These are phyloP conservation scores for Fistularia commersonii DNA, from an alignment of 2,797 vertebrate species.

Conservation along the genomic window DNA sequence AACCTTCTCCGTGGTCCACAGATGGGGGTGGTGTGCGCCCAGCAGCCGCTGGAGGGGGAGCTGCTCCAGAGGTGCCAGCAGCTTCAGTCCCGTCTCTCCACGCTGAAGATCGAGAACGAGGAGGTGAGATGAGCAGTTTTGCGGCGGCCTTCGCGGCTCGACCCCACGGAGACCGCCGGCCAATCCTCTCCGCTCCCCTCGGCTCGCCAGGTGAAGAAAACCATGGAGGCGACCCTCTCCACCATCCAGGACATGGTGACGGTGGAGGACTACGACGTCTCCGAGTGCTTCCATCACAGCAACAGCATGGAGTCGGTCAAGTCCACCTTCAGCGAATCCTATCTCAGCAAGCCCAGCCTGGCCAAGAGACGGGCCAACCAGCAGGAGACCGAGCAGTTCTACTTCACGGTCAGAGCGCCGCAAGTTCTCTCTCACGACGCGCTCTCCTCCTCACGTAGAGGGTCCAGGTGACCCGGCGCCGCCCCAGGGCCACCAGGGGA, in stretches of 20 bases:
- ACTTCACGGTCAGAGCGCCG: conserved; percentile 97
- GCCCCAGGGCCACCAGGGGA: too few species aligned
- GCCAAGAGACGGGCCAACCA: conserved; percentile 96
- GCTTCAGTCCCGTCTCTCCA: conserved; percentile 89
- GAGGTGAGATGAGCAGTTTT: conserved; percentile 75
- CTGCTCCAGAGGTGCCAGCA: conserved; percentile 92
- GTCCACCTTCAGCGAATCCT: conserved; percentile 93
- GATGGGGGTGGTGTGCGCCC: conserved; percentile 90
- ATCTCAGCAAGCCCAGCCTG: conserved; percentile 97
- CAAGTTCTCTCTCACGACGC: too few species aligned
- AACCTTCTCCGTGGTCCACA: conserved; percentile 44
- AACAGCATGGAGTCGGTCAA: conserved; percentile 99
- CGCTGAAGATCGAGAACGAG: conserved; percentile 94
- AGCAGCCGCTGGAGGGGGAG: conserved; percentile 88
- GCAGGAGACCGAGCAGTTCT: conserved; percentile 98
- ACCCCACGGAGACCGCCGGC: neutral
- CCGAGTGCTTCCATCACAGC: conserved; percentile 97
- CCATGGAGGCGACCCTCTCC: conserved; percentile 96
- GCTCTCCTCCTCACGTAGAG: too few species aligned
- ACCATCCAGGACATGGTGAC: conserved; percentile 98
- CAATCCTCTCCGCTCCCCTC: neutral
- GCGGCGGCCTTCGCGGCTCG: neutral
- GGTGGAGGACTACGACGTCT: conserved; percentile 95
- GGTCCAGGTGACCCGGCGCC: too few species aligned
- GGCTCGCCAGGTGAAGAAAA: conserved; percentile 90